Evolutionary conservation across 2,888 invertebrate genomes (phyloP), one percentile per base, ranked within the genome.

Genomic region (Oxycera nigricornis): DNA sequence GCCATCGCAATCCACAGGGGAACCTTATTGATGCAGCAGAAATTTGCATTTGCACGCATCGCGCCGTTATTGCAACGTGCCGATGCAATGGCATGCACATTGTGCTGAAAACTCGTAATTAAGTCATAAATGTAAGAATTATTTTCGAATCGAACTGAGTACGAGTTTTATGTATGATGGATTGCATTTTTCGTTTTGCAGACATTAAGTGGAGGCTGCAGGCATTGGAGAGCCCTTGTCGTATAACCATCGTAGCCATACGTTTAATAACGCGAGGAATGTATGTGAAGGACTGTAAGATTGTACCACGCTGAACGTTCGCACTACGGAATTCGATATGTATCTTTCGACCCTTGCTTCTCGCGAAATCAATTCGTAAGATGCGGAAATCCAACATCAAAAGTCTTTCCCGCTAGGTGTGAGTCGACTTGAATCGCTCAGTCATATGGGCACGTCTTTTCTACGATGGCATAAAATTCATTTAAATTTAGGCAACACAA

Each of bases 71-170:
- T 26, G 31, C 46, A 26, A 30, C 70, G 28, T 24, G 22, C n/a
- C 52, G 22, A 4, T 41, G 65, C 28, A 52, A 52, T 55, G 70
- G 74, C 70, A 57, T 41, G 41, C 70, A n/a, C 72, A 73, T 65
- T 75, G 35, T 50, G 61, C 22, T n/a, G 9, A 73, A 74, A 75
- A 75, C 75, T 74, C 22, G 41, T 57, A 75, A 76, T 76, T 75
- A 73, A 74, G 75, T 76, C 70, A 74, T 77, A 76, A 76, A 76
- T 68, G 65, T 35, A 75, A 57, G 74, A 74, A 76, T 41, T 74
- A 41, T 73, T 73, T 76, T 76, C 77, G 75, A 77, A 77, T 78
- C 78, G 75, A 79, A 77, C 75, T 74, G 76, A 76, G 76, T 77
- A 79, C 76, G 77, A 78, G 78, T 72, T 74, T 76, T 74, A 55